Percentiles rank a stretch among this genome's conserved stretches.
Conservation (phyloP, 2,797 vertebrate genomes). For the Silurus aristotelis region DNA sequence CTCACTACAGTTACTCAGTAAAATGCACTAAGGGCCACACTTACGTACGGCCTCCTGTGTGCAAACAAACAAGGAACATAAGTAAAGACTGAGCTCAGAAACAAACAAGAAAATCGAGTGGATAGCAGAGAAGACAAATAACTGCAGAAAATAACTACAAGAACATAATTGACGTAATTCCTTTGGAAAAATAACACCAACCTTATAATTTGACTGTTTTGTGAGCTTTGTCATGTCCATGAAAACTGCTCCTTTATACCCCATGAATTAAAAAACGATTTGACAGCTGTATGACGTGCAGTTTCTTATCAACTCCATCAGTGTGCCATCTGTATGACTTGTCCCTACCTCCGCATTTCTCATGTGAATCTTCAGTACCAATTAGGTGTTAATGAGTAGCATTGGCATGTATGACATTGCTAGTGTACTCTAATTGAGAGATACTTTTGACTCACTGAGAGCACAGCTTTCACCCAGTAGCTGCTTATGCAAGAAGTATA, state of each 20-base stretch:
- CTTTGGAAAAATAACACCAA: neutral
- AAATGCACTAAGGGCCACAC: constrained; percentile 18
- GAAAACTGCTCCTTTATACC: neutral
- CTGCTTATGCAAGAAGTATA: constrained; percentile 9
- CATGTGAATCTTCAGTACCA: constrained; percentile 62
- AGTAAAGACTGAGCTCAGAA: neutral
- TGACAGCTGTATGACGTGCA: constrained; percentile 3
- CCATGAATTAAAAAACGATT: neutral
- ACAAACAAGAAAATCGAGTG: neutral
- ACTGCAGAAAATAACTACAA: neutral
- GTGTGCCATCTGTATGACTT: constrained; percentile 57
- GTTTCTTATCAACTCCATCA: constrained; percentile 19
- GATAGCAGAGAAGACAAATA: neutral
- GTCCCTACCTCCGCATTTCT: constrained; percentile 56
- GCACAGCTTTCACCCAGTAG: constrained; percentile 53
- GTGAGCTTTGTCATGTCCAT: neutral
- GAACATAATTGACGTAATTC: neutral
- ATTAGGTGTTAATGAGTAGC: constrained; percentile 74
- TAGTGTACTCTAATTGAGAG: constrained; percentile 66
- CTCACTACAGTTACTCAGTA: constrained; percentile 63
- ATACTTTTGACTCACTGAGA: constrained; percentile 59
- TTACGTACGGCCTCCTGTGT: neutral
- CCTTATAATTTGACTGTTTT: neutral
- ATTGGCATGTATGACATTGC: constrained; percentile 54
- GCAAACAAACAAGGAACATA: neutral